Conservation (phyloP, 2,888 invertebrate genomes). For the Muscina levida region DNA sequence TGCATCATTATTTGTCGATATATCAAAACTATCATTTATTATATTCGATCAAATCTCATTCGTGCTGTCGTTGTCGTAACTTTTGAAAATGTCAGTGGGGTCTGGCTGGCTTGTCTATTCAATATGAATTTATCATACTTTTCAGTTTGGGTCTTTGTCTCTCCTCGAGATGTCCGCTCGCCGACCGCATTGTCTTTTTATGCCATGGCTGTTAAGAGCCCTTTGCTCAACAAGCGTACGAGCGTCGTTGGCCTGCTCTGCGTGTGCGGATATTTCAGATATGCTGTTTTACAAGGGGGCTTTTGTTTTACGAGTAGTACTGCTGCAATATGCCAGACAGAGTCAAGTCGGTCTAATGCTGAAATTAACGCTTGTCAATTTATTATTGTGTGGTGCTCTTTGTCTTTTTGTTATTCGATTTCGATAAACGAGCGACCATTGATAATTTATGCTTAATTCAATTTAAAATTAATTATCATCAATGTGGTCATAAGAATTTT, state of each 20-base stretch:
- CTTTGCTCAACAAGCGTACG: neutral
- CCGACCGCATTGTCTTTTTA: constrained; percentile 25
- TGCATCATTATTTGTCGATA: constrained; percentile 57
- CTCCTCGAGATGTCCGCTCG: neutral
- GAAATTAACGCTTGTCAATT: constrained; percentile 62
- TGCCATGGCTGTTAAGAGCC: constrained; percentile 16
- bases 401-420: constrained; percentile 29
- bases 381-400: constrained; percentile 42
- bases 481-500: constrained; percentile 47
- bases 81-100: constrained; percentile 47
- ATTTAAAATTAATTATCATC: constrained; percentile 59
- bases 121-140: constrained; percentile 49
- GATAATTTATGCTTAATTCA: constrained; percentile 58
- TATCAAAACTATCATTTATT: constrained; percentile 64
- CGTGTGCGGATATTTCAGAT: constrained; percentile 11
- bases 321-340: too few species aligned
- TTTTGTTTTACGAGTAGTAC: constrained; percentile 18
- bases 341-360: constrained; percentile 25
- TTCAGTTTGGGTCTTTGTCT: constrained; percentile 19
- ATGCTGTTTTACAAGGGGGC: too few species aligned
- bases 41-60: constrained; percentile 34
- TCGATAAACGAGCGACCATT: constrained; percentile 39
- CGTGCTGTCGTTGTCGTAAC: constrained; percentile 18
- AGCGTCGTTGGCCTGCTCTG: constrained; percentile 11
- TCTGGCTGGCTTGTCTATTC: constrained; percentile 21